Evolutionary conservation across 2,797 vertebrate species (phyloP).

Genomic region (Notoglanidium macrostoma): DNA sequence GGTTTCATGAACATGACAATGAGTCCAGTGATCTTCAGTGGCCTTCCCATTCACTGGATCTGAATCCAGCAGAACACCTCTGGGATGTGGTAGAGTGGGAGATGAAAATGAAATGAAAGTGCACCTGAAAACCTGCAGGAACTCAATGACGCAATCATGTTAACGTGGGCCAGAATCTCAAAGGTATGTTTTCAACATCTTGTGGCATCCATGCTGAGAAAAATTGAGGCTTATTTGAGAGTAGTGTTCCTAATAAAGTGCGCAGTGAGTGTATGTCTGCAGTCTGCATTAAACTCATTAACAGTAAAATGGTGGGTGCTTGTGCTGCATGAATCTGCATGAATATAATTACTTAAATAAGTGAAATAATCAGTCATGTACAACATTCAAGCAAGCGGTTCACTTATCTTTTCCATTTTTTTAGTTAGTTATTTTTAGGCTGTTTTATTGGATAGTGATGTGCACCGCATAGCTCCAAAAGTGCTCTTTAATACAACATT

Average conservation of each 20-base stretch:
- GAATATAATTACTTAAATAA: background rate
- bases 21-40: background rate
- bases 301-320: background rate
- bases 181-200: background rate
- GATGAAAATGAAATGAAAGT: background rate
- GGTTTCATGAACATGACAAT: background rate
- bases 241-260: background rate
- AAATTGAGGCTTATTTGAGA: background rate
- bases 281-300: background rate
- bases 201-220: background rate
- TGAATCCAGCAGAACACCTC: background rate
- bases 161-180: background rate
- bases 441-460: background rate
- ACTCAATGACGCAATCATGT: background rate
- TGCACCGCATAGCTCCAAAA: background rate
- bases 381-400: background rate
- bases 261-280: background rate
- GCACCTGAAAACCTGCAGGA: background rate
- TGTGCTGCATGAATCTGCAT: background rate
- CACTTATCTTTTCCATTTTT: background rate
- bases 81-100: background rate
- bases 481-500: background rate
- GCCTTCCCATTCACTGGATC: background rate
- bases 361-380: background rate
- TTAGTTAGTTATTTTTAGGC: background rate